These are phyloP conservation scores for Xestia rhomboidea DNA, from an alignment of 2,888 invertebrate genomes.

Conservation along the genomic window DNA sequence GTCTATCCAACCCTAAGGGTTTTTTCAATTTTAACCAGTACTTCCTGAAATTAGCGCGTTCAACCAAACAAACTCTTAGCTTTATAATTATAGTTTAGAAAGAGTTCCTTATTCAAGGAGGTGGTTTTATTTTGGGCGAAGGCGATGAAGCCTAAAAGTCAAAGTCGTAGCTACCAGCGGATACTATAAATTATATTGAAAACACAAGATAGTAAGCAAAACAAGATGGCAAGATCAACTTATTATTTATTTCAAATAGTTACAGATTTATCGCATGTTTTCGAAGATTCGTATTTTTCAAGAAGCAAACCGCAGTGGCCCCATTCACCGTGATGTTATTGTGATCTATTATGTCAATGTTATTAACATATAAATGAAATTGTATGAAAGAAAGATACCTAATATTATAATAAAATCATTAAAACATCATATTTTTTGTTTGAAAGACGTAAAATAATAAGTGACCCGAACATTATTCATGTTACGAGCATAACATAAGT, in stretches of 20 bases:
- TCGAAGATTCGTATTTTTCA: not conserved
- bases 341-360: not conserved
- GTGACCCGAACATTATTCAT: conserved; percentile 15
- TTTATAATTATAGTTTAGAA: too few species aligned
- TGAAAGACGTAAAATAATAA: conserved; percentile 8
- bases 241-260: not conserved
- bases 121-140: too few species aligned
- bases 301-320: not conserved
- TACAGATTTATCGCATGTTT: not conserved
- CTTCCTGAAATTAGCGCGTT: too few species aligned
- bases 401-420: not conserved
- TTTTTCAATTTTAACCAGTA: too few species aligned
- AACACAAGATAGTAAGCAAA: not conserved
- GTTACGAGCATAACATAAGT: conserved; percentile 11
- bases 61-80: too few species aligned
- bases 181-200: too few species aligned
- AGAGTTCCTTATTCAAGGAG: too few species aligned
- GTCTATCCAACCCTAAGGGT: too few species aligned
- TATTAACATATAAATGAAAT: not conserved
- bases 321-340: not conserved
- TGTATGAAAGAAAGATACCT: not conserved
- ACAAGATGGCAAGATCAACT: not conserved
- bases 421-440: not conserved
- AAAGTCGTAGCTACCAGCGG: too few species aligned
- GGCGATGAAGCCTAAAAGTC: too few species aligned